Conservation (phyloP, 1,140 invertebrate species). For the Drosophila rhopaloa region DNA sequence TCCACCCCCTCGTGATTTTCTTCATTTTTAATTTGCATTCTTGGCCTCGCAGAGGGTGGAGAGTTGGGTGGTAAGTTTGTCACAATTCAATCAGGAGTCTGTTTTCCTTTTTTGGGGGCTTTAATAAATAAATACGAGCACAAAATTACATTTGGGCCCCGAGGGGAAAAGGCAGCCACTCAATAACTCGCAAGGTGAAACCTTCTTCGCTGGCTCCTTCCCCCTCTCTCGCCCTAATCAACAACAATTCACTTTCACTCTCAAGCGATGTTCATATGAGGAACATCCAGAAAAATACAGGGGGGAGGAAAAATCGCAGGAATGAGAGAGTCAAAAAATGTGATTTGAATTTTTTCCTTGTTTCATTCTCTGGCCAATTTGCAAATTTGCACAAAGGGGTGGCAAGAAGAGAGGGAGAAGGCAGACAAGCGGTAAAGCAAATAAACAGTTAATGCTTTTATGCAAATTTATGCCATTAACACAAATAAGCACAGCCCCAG, state of each 20-base stretch:
- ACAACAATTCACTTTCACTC: constrained; percentile 42
- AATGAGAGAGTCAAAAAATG: constrained; percentile 48
- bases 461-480: constrained; percentile 83
- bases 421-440: constrained; percentile 71
- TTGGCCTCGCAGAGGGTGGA: constrained; percentile 29
- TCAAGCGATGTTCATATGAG: constrained; percentile 31
- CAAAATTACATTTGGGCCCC: constrained; percentile 75
- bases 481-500: constrained; percentile 70
- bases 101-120: constrained; percentile 51
- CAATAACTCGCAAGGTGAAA: constrained; percentile 38
- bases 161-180: constrained; percentile 55
- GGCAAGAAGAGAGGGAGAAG: constrained; percentile 11
- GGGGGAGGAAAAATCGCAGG: not conserved
- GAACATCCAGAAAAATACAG: constrained; percentile 7
- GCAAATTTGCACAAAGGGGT: constrained; percentile 71
- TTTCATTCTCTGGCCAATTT: constrained; percentile 73
- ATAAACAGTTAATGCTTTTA: constrained; percentile 84
- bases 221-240: constrained; percentile 22
- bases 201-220: not conserved
- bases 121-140: constrained; percentile 79
- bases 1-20: constrained; percentile 17
- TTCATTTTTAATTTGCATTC: constrained; percentile 77
- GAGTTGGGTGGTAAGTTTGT: constrained; percentile 53
- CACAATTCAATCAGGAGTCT: constrained; percentile 77
- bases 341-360: constrained; percentile 70